Conservation (phyloP, 2,113 vertebrate species). For the Sitta europaea region DNA sequence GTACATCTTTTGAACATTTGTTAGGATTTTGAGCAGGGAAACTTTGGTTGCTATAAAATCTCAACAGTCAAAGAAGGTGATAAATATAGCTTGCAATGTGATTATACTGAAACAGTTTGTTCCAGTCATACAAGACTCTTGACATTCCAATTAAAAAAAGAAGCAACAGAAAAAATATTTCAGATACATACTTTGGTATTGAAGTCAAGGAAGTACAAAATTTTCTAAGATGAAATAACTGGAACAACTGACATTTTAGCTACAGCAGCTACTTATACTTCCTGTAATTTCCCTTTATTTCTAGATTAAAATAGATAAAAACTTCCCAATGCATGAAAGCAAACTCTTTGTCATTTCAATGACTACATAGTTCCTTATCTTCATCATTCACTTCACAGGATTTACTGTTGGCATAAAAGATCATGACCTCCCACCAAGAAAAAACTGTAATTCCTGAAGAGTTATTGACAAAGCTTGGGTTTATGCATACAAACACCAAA, state of each 20-base stretch:
- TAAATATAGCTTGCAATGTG: conserved; percentile 40
- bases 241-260: neutral
- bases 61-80: conserved; percentile 12
- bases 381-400: neutral
- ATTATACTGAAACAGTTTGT: conserved; percentile 58
- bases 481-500: neutral
- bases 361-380: neutral
- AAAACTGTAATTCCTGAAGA: neutral
- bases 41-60: conserved; percentile 21
- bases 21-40: conserved; percentile 2
- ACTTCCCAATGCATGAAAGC: neutral
- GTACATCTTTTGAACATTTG: neutral
- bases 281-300: neutral
- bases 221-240: conserved; percentile 7
- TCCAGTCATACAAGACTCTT: conserved; percentile 24
- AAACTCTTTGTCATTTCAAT: neutral
- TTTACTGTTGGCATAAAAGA: neutral
- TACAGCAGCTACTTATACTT: neutral
- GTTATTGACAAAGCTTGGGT: neutral
- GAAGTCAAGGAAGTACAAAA: neutral
- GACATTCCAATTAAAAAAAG: conserved; percentile 51
- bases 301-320: neutral
- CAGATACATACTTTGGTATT: neutral
- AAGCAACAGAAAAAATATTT: conserved; percentile 22
- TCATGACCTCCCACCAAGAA: neutral